Conservation (phyloP, 2,888 invertebrate genomes). For the Lacanobia oleracea region DNA sequence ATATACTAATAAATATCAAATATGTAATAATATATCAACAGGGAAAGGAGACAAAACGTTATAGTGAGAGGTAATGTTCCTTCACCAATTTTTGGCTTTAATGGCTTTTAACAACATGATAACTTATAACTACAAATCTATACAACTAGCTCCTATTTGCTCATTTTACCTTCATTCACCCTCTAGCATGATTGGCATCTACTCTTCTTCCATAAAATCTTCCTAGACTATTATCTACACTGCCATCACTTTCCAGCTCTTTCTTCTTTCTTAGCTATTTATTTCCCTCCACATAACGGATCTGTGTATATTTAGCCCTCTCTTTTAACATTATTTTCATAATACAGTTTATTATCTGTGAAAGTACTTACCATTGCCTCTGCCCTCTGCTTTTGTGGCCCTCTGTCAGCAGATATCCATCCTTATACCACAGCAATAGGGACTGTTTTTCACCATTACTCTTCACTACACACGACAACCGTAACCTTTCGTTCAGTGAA, state of each 20-base stretch:
- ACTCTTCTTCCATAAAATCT: background rate
- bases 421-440: conserved; percentile 83
- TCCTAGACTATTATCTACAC: too few relatives aligned
- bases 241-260: background rate
- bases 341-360: background rate
- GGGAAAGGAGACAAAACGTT: too few relatives aligned
- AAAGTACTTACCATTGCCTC: conserved; percentile 77
- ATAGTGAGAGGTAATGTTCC: too few relatives aligned
- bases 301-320: background rate
- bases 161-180: too few relatives aligned
- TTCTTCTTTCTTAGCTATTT: background rate
- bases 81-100: too few relatives aligned
- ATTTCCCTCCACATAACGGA: background rate
- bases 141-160: too few relatives aligned
- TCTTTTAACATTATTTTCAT: background rate
- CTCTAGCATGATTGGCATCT: too few relatives aligned
- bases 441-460: conserved; percentile 70
- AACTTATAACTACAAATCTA: background rate
- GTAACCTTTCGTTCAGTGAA: conserved; percentile 80
- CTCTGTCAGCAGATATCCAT: conserved; percentile 78
- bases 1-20: too few relatives aligned
- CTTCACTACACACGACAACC: conserved; percentile 81
- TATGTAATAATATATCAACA: too few relatives aligned
- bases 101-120: background rate
- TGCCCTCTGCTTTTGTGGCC: conserved; percentile 73